These are phyloP conservation scores for Thermophis baileyi DNA, from an alignment of 2,113 vertebrate genomes.

Conservation along the genomic window DNA sequence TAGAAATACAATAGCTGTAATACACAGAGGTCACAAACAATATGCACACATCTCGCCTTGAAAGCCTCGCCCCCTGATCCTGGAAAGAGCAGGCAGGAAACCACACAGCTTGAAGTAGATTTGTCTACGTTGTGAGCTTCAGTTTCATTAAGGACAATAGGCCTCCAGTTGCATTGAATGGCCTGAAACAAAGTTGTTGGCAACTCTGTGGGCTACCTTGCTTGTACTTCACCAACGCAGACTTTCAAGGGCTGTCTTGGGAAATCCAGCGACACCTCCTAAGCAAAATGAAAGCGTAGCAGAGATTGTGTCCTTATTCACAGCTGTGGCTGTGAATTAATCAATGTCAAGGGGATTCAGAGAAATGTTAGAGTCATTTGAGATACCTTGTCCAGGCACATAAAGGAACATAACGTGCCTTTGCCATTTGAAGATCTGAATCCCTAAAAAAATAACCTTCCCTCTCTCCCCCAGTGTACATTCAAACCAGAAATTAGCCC, in stretches of 20 bases:
- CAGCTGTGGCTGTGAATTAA: rapidly evolving
- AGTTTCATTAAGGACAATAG: rapidly evolving
- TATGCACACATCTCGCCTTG: not conserved
- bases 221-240: not conserved
- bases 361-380: not conserved
- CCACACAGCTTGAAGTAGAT: not conserved
- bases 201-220: not conserved
- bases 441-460: not conserved
- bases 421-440: conserved; percentile 35
- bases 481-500: conserved; percentile 51
- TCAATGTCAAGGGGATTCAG: rapidly evolving
- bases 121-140: not conserved
- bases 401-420: not conserved
- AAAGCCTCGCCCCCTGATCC: not conserved
- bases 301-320: not conserved
- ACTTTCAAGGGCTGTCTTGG: not conserved
- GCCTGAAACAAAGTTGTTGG: not conserved
- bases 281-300: not conserved
- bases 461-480: conserved; percentile 24
- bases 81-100: not conserved
- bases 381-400: rapidly evolving
- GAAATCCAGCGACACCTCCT: rapidly evolving
- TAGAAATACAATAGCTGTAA: not conserved
- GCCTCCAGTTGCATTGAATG: not conserved
- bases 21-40: not conserved